Percentiles rank a stretch among this genome's conserved stretches.
These are phyloP conservation scores for Nasalis larvatus DNA, from an alignment of 2,113 vertebrate genomes.

Conservation along the genomic window DNA sequence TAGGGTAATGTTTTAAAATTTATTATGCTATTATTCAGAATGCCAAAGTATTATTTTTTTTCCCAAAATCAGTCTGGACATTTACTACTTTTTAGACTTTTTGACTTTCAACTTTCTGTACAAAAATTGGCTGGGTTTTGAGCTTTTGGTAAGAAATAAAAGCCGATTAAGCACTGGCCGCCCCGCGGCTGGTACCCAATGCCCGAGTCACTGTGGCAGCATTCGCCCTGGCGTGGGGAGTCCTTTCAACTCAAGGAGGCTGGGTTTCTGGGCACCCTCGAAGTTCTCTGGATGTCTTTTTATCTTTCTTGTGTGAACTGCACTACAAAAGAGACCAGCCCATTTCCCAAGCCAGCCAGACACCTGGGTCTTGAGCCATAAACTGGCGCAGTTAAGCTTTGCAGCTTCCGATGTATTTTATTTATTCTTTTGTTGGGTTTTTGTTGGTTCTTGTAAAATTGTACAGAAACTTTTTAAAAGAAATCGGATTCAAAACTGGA, in stretches of 20 bases:
- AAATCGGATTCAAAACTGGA: conserved; percentile 88
- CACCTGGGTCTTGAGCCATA: conserved; percentile 82
- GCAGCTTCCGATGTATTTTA: conserved; percentile 85
- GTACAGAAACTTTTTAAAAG: conserved; percentile 92
- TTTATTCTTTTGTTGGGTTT: conserved; percentile 84
- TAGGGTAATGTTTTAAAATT: conserved; percentile 76
- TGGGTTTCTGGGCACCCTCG: conserved; percentile 75
- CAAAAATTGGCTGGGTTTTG: conserved; percentile 81
- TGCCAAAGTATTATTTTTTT: conserved; percentile 87
- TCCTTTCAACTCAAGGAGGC: conserved; percentile 68
- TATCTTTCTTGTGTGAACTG: conserved; percentile 79
- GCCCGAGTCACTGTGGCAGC: conserved; percentile 64
- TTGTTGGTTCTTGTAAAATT: conserved; percentile 92
- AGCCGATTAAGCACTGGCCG: conserved; percentile 61
- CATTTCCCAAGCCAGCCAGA: conserved; percentile 71
- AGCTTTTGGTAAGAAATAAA: conserved; percentile 83
- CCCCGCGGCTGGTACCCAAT: conserved; percentile 43
- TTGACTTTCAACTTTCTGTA: conserved; percentile 84
- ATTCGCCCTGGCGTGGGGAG: conserved; percentile 51
- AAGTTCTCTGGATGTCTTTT: conserved; percentile 78
- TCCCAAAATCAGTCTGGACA: conserved; percentile 77
- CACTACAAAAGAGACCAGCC: conserved; percentile 70
- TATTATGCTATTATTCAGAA: conserved; percentile 84
- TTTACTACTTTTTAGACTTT: conserved; percentile 84
- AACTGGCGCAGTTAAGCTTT: conserved; percentile 81